These are phyloP conservation scores for Plodia interpunctella DNA, from an alignment of 1,140 invertebrate genomes.

Conservation along the genomic window DNA sequence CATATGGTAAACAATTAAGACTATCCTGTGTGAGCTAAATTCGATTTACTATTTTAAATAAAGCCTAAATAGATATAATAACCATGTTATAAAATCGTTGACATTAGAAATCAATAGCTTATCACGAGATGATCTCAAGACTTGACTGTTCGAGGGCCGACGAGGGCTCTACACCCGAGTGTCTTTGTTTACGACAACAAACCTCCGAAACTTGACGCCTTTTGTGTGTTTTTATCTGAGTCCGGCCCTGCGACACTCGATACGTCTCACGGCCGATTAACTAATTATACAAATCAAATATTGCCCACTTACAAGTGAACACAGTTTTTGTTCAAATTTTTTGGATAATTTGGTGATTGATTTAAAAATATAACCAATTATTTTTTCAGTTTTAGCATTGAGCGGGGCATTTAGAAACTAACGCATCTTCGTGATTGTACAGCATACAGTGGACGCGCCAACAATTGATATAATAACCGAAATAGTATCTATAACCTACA, in stretches of 20 bases:
- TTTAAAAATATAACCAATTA: not conserved
- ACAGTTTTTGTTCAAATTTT: not conserved
- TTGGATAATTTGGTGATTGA: not conserved
- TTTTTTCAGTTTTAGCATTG: too few species aligned
- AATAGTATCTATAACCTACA: too few species aligned
- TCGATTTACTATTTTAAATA: too few species aligned
- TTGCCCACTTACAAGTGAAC: not conserved
- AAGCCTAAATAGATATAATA: too few species aligned
- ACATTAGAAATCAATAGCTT: not conserved
- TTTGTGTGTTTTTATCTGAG: not conserved
- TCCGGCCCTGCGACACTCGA: not conserved
- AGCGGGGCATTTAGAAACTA: too few species aligned
- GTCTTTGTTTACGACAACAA: constrained; percentile 6
- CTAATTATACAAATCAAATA: constrained; percentile 1
- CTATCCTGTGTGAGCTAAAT: too few species aligned
- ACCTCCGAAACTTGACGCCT: constrained; percentile 1
- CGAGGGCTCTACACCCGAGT: not conserved
- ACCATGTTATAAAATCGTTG: not conserved
- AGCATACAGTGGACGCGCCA: too few species aligned
- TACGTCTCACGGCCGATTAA: not conserved
- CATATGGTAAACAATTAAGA: too few species aligned
- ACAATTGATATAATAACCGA: too few species aligned
- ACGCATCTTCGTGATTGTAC: too few species aligned
- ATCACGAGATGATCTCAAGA: not conserved
- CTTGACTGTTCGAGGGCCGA: not conserved